Conservation (phyloP, 2,113 vertebrate genomes). For the Dipodomys spectabilis region DNA sequence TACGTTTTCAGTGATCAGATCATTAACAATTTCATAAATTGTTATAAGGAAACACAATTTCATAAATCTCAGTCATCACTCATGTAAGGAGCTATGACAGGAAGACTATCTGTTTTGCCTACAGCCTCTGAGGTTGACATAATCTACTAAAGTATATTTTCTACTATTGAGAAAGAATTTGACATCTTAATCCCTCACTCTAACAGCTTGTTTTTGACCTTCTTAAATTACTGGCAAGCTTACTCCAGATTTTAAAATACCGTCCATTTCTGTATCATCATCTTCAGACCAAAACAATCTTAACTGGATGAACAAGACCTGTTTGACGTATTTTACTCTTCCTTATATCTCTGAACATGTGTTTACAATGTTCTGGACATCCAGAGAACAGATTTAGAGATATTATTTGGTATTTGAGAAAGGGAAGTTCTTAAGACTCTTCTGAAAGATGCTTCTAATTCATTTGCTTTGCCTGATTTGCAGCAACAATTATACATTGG, state of each 20-base stretch:
- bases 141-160: conserved; percentile 34
- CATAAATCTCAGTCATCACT: neutral
- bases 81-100: neutral
- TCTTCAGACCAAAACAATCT: neutral
- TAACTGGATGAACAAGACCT: neutral
- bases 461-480: conserved; percentile 84
- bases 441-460: conserved; percentile 79
- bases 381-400: conserved; percentile 38
- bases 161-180: conserved; percentile 46
- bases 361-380: conserved; percentile 2
- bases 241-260: conserved; percentile 54
- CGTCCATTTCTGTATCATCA: conserved; percentile 44
- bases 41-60: too few species aligned
- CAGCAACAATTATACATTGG: conserved; percentile 98
- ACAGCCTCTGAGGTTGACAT: neutral
- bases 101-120: neutral
- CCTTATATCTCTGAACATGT: conserved; percentile 34
- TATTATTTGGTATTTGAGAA: conserved; percentile 47
- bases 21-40: too few species aligned
- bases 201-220: conserved; percentile 57
- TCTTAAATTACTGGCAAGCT: conserved; percentile 57
- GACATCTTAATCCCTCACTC: conserved; percentile 62
- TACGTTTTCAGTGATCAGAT: neutral
- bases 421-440: conserved; percentile 56
- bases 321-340: neutral